These are phyloP conservation scores for Aurelia aurita complex sp. Pacific DNA, from an alignment of 30 jellyfish, hydroid and myxozoan species.

Conservation along the genomic window DNA sequence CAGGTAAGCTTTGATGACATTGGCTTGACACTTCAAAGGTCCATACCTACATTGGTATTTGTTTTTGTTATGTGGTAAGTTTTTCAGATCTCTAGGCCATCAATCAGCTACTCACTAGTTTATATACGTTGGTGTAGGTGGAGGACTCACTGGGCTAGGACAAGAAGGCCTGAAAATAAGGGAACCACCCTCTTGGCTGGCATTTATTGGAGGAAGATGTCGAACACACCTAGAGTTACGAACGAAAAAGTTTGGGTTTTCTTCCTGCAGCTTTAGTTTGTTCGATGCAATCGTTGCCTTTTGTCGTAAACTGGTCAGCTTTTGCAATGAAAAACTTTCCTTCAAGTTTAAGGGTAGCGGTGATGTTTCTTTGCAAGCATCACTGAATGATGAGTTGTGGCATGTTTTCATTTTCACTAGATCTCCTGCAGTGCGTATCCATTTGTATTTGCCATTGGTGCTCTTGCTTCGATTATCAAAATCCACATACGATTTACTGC, in stretches of 20 bases:
- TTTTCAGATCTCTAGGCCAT: neutral
- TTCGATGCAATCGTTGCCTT: neutral
- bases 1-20: too few relatives aligned
- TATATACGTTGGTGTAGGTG: constrained; percentile 23
- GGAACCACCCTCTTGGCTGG: too few relatives aligned
- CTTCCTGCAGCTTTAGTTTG: neutral
- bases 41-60: too few relatives aligned
- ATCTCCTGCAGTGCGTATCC: constrained; percentile 4
- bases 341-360: too few relatives aligned
- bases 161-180: constrained; percentile 11
- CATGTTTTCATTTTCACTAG: neutral
- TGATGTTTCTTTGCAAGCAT: too few relatives aligned
- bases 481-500: too few relatives aligned
- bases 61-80: too few relatives aligned
- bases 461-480: too few relatives aligned
- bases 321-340: neutral
- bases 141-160: constrained; percentile 59
- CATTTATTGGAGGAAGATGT: constrained; percentile 50
- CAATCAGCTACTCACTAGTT: neutral
- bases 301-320: neutral
- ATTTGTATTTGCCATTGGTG: neutral
- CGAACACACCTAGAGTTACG: constrained; percentile 34
- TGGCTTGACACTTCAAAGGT: too few relatives aligned
- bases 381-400: too few relatives aligned
- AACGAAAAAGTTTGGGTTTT: constrained; percentile 24